A percentile compares a stretch with the other conserved stretches of the same genome.
These are phyloP conservation scores for Drosophila picticornis DNA, from an alignment of 2,888 invertebrate genomes.

Conservation along the genomic window DNA sequence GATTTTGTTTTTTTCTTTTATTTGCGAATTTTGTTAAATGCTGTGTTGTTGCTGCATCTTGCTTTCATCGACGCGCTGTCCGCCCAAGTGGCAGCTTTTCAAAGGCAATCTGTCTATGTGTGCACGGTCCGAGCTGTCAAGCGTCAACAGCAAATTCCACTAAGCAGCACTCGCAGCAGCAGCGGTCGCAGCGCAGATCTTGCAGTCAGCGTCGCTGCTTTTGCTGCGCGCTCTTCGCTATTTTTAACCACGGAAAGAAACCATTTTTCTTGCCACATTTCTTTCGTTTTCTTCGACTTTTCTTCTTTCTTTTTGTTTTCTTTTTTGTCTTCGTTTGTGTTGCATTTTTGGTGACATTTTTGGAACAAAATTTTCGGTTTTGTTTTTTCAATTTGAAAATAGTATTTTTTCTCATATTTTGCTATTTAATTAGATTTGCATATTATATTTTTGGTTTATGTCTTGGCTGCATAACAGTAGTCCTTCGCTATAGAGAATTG, in stretches of 20 bases:
- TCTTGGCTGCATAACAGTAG: slow-evolving; percentile 13
- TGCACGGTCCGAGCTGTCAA: slow-evolving; percentile 63
- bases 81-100: slow-evolving; percentile 45
- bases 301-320: slow-evolving; percentile 15
- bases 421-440: slow-evolving; percentile 48
- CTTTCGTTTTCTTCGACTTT: slow-evolving; percentile 24
- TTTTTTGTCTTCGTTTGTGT: slow-evolving; percentile 28
- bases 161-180: slow-evolving; percentile 51
- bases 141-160: slow-evolving; percentile 73
- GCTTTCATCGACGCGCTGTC: slow-evolving; percentile 43
- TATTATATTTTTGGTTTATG: slow-evolving; percentile 8
- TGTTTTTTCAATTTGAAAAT: slow-evolving; percentile 28
- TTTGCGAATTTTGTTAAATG: slow-evolving; percentile 73
- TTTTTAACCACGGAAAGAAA: slow-evolving; percentile 77
- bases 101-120: slow-evolving; percentile 51
- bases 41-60: slow-evolving; percentile 2
- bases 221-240: slow-evolving; percentile 43
- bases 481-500: not conserved
- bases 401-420: not conserved
- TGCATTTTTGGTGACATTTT: slow-evolving; percentile 75
- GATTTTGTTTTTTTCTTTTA: slow-evolving; percentile 21
- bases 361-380: slow-evolving; percentile 58
- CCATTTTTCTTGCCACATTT: slow-evolving; percentile 66
- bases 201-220: slow-evolving; percentile 39
- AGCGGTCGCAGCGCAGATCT: slow-evolving; percentile 17